Base-by-base conservation (phyloP, 2,888 invertebrate species). In the Scaeva pyrastri region DNA sequence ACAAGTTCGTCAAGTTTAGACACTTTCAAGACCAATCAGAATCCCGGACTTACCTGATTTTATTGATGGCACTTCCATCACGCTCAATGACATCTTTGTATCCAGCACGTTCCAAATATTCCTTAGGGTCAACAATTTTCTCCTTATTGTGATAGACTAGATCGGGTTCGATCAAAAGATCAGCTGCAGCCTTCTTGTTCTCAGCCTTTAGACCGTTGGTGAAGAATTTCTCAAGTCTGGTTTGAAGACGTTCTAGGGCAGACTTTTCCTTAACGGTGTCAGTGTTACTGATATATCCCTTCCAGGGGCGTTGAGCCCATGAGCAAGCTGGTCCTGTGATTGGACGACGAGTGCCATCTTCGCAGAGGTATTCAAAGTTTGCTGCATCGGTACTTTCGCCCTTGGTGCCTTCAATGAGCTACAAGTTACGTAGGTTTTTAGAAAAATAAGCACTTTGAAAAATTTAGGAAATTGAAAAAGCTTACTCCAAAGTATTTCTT, bases 261-360 rank as follows among this genome's bases (percentile, higher is more conserved):
- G 90, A 88, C 1, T 89, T 79, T 5, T 90, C 91, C 19, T 89
- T 90, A 1, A 92, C 91, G 11, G 90, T 88, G 78, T 94, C 95
- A 12, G 94, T 94, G 90, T 96, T 96, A 7, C 95, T 95, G 90
- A 96, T 93, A 88, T 96, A 94, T 12, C 96, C 96, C 90, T 95
- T 96, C 96, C 97, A 97, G n/a, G 97, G 97, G 79, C 97, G 94
- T 0, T 96, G 96, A 0, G 97, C 97, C 97, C 97, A 97, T 0
- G 95, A 94, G 90, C 97, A 97, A 1, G 95, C 93, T 52, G 94
- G 94, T 5, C 94, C 94, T 39, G 94, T 95, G 12, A 97, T 93
- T 1, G 96, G 94, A 0, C 94, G 94, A 89, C 95, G 95, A 7
- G 94, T 94, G 2, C 96, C 97, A 90, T 97, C 97, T 4, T 95